Percentiles rank a stretch among this genome's conserved stretches.
These are phyloP conservation scores for Ictalurus punctatus DNA, from an alignment of 2,113 vertebrate species.

Conservation along the genomic window DNA sequence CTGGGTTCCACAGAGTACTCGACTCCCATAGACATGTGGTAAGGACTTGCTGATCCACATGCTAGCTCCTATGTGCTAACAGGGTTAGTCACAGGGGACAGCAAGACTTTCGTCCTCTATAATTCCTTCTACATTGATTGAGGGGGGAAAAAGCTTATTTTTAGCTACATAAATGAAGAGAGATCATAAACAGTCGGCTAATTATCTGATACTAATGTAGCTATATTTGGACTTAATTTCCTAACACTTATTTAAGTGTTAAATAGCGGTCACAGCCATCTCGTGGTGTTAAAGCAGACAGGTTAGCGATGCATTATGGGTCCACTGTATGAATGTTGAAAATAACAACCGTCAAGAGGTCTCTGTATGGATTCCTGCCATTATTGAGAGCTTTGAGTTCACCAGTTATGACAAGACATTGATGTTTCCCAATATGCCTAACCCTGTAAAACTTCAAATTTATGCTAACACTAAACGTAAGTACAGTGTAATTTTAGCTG, in stretches of 20 bases:
- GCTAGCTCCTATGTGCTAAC: neutral
- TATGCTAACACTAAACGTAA: neutral
- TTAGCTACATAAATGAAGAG: neutral
- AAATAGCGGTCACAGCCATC: neutral
- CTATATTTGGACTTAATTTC: neutral
- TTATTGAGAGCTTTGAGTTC: neutral
- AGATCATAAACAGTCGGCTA: neutral
- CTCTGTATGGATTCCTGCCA: neutral
- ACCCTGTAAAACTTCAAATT: neutral
- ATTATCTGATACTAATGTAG: neutral
- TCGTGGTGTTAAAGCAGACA: neutral
- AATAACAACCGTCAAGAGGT: neutral
- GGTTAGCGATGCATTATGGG: neutral
- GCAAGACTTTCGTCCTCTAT: neutral
- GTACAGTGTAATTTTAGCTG: neutral
- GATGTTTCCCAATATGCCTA: neutral
- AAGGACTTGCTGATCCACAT: conserved; percentile 56
- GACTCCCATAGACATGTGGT: conserved; percentile 98
- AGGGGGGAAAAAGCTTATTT: neutral
- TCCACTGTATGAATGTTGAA: neutral
- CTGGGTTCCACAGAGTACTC: conserved; percentile 94
- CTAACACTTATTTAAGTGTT: neutral
- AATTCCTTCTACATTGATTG: neutral
- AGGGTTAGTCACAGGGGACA: neutral
- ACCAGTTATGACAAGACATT: neutral